A percentile compares a stretch with the other conserved stretches of the same genome.
phyloP scores from a whole-genome alignment of 2,797 vertebrate species.

The Galaxias olidus region DNA sequence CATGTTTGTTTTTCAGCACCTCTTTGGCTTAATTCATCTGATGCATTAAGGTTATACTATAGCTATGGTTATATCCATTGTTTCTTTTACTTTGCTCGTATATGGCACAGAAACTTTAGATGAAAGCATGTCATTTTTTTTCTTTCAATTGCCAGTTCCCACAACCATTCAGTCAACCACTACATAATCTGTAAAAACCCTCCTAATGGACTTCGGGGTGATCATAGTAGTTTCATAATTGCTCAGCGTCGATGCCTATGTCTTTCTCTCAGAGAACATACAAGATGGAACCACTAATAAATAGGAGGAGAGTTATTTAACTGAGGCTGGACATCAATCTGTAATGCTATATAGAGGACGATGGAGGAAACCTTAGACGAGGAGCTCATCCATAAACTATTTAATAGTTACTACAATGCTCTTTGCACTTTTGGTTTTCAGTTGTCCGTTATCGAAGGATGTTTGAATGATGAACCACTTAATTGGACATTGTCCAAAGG shows the following conservation, averaged over 20 bases:
- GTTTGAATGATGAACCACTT: conserved; percentile 38
- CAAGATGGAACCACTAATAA: conserved; percentile 21
- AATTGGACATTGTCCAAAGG: conserved; percentile 43
- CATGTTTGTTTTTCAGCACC: background rate
- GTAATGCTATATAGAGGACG: conserved; percentile 41
- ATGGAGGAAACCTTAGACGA: conserved; percentile 24
- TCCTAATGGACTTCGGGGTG: too few species aligned
- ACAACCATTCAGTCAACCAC: conserved; percentile 9
- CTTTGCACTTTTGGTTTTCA: conserved; percentile 26
- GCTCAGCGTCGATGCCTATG: background rate
- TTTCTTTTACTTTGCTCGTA: background rate
- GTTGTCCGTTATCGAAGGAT: conserved; percentile 34
- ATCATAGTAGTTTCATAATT: too few species aligned
- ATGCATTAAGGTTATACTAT: background rate
- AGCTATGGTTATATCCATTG: conserved; percentile 9
- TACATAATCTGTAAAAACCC: too few species aligned
- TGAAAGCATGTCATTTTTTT: conserved; percentile 20
- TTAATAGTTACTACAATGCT: conserved; percentile 20
- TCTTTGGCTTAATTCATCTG: conserved; percentile 6
- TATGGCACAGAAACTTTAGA: too few species aligned
- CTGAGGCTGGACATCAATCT: conserved; percentile 27
- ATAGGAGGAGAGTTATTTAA: conserved; percentile 24
- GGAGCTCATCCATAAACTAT: conserved; percentile 31
- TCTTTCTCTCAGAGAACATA: conserved; percentile 17
- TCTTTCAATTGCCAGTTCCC: conserved; percentile 15